Evolutionary conservation across 2,113 vertebrate species (phyloP).

Genomic region (Gasterosteus aculeatus): DNA sequence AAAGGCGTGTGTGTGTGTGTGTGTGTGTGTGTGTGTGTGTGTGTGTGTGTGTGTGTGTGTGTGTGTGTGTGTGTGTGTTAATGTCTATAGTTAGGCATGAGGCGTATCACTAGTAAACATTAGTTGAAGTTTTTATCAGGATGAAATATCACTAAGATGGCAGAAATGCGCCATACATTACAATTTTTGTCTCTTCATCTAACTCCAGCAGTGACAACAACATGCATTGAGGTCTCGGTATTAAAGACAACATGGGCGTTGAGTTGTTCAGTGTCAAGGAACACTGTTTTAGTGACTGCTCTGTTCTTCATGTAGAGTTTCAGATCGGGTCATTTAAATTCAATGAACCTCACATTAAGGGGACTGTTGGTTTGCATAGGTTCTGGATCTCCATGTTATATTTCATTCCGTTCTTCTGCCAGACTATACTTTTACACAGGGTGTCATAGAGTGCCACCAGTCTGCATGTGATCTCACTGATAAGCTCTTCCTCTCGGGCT

Average conservation of each 20-base stretch:
- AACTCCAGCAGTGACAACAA: constrained; percentile 19
- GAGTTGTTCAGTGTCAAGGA: background rate
- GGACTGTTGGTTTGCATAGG: background rate
- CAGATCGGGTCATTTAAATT: constrained; percentile 13
- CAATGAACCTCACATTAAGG: constrained; percentile 1
- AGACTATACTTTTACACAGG: background rate
- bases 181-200: background rate
- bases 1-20: constrained; percentile 21
- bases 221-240: constrained; percentile 13
- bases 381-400: background rate
- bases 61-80: constrained; percentile 25
- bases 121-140: constrained; percentile 15
- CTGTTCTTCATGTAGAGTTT: background rate
- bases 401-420: background rate
- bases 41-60: constrained; percentile 17
- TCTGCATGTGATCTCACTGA: constrained; percentile 31
- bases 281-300: constrained; percentile 9
- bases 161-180: constrained; percentile 13
- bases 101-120: constrained; percentile 23
- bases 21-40: constrained; percentile 30
- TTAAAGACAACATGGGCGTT: constrained; percentile 15
- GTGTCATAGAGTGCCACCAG: constrained; percentile 23
- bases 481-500: constrained; percentile 44
- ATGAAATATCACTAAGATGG: constrained; percentile 15
- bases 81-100: constrained; percentile 25